Evolutionary conservation across 2,113 vertebrate genomes (phyloP).

Genomic region (Brachyhypopomus occidentalis): DNA sequence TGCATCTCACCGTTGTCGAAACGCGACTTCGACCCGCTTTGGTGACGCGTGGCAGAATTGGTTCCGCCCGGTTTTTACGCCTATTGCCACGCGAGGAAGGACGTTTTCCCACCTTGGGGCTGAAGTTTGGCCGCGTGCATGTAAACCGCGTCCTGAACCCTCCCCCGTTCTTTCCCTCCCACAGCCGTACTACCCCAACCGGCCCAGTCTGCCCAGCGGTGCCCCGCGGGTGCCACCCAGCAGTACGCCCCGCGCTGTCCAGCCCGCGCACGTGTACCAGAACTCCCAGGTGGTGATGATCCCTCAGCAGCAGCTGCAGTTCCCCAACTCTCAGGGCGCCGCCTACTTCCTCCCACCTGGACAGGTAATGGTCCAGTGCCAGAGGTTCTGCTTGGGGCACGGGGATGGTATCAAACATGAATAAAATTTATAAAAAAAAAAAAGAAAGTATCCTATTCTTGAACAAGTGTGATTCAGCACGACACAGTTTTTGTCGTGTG

Average conservation of each 20-base stretch:
- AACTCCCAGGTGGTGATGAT: conserved; percentile 98
- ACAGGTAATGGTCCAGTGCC: conserved; percentile 73
- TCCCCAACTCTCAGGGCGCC: conserved; percentile 86
- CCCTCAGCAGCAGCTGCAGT: conserved; percentile 88
- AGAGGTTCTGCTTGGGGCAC: not conserved
- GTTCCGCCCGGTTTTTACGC: not conserved
- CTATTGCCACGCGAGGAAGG: too few relatives aligned
- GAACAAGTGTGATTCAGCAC: not conserved
- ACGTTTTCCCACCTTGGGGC: too few relatives aligned
- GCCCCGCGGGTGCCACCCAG: conserved; percentile 86
- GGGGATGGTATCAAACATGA: not conserved
- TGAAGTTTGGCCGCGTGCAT: not conserved
- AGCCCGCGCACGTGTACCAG: conserved; percentile 89
- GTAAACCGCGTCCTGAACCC: not conserved
- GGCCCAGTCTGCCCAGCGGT: conserved; percentile 86
- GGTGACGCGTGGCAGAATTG: too few relatives aligned
- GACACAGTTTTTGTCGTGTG: too few relatives aligned
- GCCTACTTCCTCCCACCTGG: conserved; percentile 85
- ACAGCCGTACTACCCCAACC: conserved; percentile 90
- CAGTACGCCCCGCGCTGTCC: conserved; percentile 85
- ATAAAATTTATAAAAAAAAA: too few relatives aligned
- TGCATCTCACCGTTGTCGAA: too few relatives aligned
- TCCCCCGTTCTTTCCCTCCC: conserved; percentile 40
- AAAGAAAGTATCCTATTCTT: too few relatives aligned
- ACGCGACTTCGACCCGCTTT: too few relatives aligned